A percentile compares a stretch with the other conserved stretches of the same genome.
Conservation (phyloP, 2,888 invertebrate species). For the Caenorhabditis sp. region DNA sequence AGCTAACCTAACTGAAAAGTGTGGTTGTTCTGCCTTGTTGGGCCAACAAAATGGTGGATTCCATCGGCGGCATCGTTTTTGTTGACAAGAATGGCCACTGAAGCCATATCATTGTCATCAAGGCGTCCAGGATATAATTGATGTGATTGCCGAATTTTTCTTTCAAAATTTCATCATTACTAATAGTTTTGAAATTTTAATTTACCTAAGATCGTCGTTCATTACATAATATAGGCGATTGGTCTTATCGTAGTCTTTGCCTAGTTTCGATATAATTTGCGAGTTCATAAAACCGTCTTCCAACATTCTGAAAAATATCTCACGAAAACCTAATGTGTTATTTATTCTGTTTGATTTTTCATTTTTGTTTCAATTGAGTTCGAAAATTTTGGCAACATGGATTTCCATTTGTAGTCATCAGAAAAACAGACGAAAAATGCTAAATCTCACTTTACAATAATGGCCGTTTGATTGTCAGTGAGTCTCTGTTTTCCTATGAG, state of each 20-base stretch:
- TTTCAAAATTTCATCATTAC: not conserved
- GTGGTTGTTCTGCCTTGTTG: not conserved
- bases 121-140: not conserved
- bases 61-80: not conserved
- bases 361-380: too few relatives aligned
- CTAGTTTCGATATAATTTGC: not conserved
- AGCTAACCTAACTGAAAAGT: not conserved
- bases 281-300: not conserved
- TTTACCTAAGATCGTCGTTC: not conserved
- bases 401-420: too few relatives aligned
- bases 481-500: not conserved
- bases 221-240: not conserved
- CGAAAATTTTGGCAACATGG: too few relatives aligned
- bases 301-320: not conserved
- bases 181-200: not conserved
- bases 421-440: too few relatives aligned
- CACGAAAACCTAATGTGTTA: too few relatives aligned
- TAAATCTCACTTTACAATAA: not conserved
- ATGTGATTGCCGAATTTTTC: not conserved
- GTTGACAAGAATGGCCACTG: not conserved
- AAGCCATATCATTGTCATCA: conserved; percentile 7
- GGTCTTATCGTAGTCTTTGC: not conserved
- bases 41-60: not conserved
- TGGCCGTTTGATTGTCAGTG: not conserved
- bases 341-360: not conserved